Conservation (phyloP, 2,888 invertebrate genomes). For the Antheraea yamamai region DNA sequence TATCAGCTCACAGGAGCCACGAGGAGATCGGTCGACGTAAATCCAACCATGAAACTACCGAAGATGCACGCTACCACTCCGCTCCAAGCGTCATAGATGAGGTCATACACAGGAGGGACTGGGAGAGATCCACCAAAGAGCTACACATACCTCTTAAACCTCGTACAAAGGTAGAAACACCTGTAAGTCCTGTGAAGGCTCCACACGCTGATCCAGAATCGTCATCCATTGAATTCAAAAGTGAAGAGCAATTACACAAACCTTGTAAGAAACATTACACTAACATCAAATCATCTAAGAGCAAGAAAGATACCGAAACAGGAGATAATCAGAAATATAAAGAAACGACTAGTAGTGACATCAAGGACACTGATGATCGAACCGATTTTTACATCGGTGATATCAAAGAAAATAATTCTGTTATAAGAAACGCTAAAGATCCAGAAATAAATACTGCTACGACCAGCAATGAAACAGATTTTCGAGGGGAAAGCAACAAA, state of each 20-base stretch:
- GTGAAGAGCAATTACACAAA: constrained; percentile 41
- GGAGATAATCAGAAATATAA: constrained; percentile 33
- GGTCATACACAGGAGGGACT: constrained; percentile 68
- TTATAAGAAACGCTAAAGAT: constrained; percentile 27
- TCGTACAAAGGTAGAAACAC: constrained; percentile 38
- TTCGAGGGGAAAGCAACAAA: neutral
- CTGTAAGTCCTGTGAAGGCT: constrained; percentile 37
- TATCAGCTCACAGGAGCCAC: constrained; percentile 68
- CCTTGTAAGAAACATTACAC: constrained; percentile 70
- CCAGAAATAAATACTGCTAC: constrained; percentile 26
- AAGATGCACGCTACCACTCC: constrained; percentile 63
- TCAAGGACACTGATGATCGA: constrained; percentile 61
- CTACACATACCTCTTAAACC: constrained; percentile 63
- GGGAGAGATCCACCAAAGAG: constrained; percentile 69
- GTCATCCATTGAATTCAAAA: constrained; percentile 46
- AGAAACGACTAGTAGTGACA: constrained; percentile 46
- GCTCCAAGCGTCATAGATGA: constrained; percentile 75
- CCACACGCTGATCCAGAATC: constrained; percentile 49
- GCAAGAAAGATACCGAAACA: constrained; percentile 39
- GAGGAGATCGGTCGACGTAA: constrained; percentile 65
- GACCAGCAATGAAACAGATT: neutral
- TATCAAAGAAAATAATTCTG: constrained; percentile 22
- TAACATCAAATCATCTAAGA: constrained; percentile 66
- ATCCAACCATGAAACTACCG: constrained; percentile 45
- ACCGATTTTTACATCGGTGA: constrained; percentile 68